phyloP scores from a whole-genome alignment of 2,888 invertebrate species.

The Hyposoter didymator region DNA sequence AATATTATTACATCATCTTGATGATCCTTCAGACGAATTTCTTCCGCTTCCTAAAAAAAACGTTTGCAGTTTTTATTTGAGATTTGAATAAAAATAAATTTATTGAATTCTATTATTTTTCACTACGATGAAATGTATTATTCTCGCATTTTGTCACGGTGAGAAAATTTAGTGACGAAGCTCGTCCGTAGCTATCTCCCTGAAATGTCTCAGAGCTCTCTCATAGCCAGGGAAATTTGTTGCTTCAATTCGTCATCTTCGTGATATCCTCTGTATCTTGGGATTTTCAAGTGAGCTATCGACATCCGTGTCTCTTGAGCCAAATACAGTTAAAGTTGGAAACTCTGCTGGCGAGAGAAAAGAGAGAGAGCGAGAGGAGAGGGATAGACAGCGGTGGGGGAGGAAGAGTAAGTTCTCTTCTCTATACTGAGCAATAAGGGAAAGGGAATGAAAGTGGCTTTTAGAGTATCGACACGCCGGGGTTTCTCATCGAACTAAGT shows the following conservation, averaged over 20 bases:
- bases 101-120: background rate
- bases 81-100: background rate
- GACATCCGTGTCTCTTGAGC: constrained; percentile 47
- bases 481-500: constrained; percentile 80
- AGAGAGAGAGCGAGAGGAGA: constrained; percentile 15
- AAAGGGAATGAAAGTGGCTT: constrained; percentile 58
- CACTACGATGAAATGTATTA: background rate
- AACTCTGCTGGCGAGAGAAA: constrained; percentile 15
- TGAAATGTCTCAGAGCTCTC: background rate
- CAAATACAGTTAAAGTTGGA: constrained; percentile 50
- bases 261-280: constrained; percentile 13
- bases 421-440: background rate
- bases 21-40: background rate
- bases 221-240: constrained; percentile 21
- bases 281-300: constrained; percentile 54
- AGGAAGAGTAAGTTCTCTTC: constrained; percentile 5
- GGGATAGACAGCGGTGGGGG: constrained; percentile 11
- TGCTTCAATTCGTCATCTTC: background rate
- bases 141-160: background rate
- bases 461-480: constrained; percentile 76
- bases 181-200: background rate
- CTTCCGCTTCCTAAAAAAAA: background rate
- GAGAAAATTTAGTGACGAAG: background rate
- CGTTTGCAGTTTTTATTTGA: background rate
- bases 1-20: background rate